These are phyloP conservation scores for Hyles vespertilio DNA, from an alignment of 1,140 invertebrate species.

Conservation along the genomic window DNA sequence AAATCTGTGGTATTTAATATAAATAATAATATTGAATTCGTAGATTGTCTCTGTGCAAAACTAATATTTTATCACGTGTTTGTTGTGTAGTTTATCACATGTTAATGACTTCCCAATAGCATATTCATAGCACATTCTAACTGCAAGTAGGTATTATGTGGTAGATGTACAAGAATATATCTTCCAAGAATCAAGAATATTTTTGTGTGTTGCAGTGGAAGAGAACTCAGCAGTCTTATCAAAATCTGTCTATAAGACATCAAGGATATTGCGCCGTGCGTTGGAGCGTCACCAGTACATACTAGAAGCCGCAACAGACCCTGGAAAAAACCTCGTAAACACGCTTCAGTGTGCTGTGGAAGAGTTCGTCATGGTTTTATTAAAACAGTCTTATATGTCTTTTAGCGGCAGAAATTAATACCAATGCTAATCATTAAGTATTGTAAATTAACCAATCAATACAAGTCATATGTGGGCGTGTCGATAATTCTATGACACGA, in stretches of 20 bases:
- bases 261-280: conserved; percentile 31
- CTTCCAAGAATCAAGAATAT: too few species aligned
- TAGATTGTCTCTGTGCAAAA: too few species aligned
- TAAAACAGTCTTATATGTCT: not conserved
- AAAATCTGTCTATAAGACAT: conserved; percentile 29
- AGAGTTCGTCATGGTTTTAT: conserved; percentile 31
- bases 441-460: not conserved
- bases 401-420: not conserved
- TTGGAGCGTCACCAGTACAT: conserved; percentile 41
- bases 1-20: too few species aligned
- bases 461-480: too few species aligned
- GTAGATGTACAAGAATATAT: too few species aligned
- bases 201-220: conserved; percentile 36
- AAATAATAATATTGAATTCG: too few species aligned
- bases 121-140: too few species aligned
- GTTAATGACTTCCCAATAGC: too few species aligned
- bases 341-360: conserved; percentile 33
- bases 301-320: conserved; percentile 28
- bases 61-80: too few species aligned
- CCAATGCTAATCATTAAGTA: not conserved
- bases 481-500: too few species aligned
- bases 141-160: too few species aligned
- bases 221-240: conserved; percentile 29
- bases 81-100: too few species aligned
- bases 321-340: conserved; percentile 19